A percentile compares a stretch with the other conserved stretches of the same genome.
phyloP scores from a whole-genome alignment of 2,888 invertebrate genomes.

The Trichogramma dendrolimi region DNA sequence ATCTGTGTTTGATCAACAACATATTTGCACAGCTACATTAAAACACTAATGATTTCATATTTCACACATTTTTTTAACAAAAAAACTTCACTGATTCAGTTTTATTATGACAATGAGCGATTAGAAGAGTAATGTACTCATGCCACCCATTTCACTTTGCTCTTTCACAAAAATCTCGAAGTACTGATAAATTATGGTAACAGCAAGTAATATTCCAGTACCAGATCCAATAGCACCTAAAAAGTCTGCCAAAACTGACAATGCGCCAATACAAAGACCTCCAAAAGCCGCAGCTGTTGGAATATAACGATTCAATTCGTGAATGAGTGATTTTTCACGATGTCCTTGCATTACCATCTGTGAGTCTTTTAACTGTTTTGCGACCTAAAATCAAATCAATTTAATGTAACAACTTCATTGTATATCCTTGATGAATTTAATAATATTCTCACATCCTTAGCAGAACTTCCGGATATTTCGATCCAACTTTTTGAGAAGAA shows the following conservation, averaged over 20 bases:
- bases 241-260: constrained; percentile 98
- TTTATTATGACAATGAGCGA: constrained; percentile 33
- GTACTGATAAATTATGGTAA: constrained; percentile 99
- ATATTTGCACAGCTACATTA: too few relatives aligned
- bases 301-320: constrained; percentile 98
- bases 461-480: constrained; percentile 98
- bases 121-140: constrained; percentile 97
- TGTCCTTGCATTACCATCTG: constrained; percentile 99
- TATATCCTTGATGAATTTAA: background rate
- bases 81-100: constrained; percentile 26
- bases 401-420: constrained; percentile 3
- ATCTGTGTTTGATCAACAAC: too few relatives aligned
- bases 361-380: constrained; percentile 98
- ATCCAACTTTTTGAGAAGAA: constrained; percentile 99
- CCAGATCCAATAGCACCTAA: constrained; percentile 98
- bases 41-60: background rate
- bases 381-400: constrained; percentile 65
- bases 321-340: constrained; percentile 98
- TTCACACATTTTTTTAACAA: background rate
- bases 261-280: constrained; percentile 97
- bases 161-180: constrained; percentile 99
- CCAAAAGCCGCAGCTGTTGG: constrained; percentile 99
- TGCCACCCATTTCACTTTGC: constrained; percentile 99
- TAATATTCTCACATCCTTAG: constrained; percentile 85
- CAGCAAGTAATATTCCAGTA: constrained; percentile 96